A percentile compares a stretch with the other conserved stretches of the same genome.
Conservation (phyloP, 2,888 invertebrate species). For the Netelia melanura region DNA sequence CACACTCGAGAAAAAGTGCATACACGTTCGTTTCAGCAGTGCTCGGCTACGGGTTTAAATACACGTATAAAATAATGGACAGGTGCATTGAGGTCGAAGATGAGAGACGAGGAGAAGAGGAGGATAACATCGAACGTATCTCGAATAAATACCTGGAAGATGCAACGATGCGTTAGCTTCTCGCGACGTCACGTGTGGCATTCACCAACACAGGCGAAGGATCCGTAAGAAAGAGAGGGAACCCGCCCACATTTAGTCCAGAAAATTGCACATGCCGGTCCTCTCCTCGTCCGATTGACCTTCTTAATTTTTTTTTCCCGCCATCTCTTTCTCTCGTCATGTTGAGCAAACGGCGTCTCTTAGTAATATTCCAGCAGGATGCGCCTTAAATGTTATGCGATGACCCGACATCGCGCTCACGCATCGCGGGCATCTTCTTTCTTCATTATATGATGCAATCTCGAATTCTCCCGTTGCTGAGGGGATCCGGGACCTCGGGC, state of each 20-base stretch:
- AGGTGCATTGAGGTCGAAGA: slow-evolving; percentile 54
- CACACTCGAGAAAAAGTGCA: slow-evolving; percentile 38
- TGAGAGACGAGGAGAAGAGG: slow-evolving; percentile 25
- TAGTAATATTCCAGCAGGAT: slow-evolving; percentile 60
- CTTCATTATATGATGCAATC: slow-evolving; percentile 62
- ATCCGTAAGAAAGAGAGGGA: slow-evolving; percentile 30
- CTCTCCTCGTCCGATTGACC: slow-evolving; percentile 51
- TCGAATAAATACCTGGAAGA: slow-evolving; percentile 39
- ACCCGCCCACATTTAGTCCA: slow-evolving; percentile 64
- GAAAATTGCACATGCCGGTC: slow-evolving; percentile 60
- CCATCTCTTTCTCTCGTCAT: slow-evolving; percentile 3
- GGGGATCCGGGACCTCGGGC: slow-evolving; percentile 63
- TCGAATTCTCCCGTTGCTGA: slow-evolving; percentile 46
- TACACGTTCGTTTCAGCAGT: slow-evolving; percentile 49
- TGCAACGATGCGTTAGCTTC: slow-evolving; percentile 64
- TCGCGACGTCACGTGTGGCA: slow-evolving; percentile 55
- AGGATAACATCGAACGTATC: slow-evolving; percentile 39
- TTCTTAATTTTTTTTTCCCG: slow-evolving; percentile 38
- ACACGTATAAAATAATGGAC: slow-evolving; percentile 59
- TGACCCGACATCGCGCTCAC: slow-evolving; percentile 58
- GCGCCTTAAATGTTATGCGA: slow-evolving; percentile 65
- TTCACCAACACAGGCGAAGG: slow-evolving; percentile 35
- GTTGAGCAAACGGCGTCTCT: slow-evolving; percentile 5
- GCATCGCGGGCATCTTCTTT: slow-evolving; percentile 57
- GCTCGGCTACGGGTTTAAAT: slow-evolving; percentile 18